These are phyloP conservation scores for Mirounga angustirostris DNA, from an alignment of 2,113 vertebrate genomes.

Conservation along the genomic window DNA sequence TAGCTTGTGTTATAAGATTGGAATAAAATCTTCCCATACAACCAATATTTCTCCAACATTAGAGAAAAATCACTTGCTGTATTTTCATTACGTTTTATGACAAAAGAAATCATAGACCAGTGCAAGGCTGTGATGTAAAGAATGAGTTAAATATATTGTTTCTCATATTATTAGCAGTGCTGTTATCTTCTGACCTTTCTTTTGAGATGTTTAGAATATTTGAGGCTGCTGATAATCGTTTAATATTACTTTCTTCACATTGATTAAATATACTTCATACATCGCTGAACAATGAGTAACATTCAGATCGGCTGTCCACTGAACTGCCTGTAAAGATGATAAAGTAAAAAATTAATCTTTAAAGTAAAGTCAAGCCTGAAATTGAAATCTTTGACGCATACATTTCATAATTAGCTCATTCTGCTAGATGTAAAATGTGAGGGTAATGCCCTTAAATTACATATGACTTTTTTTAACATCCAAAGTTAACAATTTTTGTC, in stretches of 20 bases:
- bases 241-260: slow-evolving; percentile 89
- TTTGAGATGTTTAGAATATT: slow-evolving; percentile 87
- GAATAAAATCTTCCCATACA: not conserved
- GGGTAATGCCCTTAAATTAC: slow-evolving; percentile 84
- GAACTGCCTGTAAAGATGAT: slow-evolving; percentile 89
- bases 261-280: slow-evolving; percentile 91
- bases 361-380: slow-evolving; percentile 94
- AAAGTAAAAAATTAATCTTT: slow-evolving; percentile 91
- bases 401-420: slow-evolving; percentile 92
- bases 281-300: slow-evolving; percentile 89
- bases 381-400: slow-evolving; percentile 94
- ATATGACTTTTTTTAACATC: slow-evolving; percentile 70
- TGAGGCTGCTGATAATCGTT: slow-evolving; percentile 88
- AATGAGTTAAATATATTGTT: slow-evolving; percentile 87
- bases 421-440: slow-evolving; percentile 88
- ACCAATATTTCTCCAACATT: not conserved
- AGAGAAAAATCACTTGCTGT: slow-evolving; percentile 34
- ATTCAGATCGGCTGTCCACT: slow-evolving; percentile 87
- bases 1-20: slow-evolving; percentile 18
- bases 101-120: slow-evolving; percentile 61
- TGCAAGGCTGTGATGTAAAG: slow-evolving; percentile 80
- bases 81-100: slow-evolving; percentile 66
- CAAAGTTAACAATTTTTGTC: slow-evolving; percentile 79
- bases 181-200: slow-evolving; percentile 88
- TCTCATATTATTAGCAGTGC: slow-evolving; percentile 84